Base-by-base conservation (phyloP, 2,888 invertebrate genomes). In the Mythimna pallens region DNA sequence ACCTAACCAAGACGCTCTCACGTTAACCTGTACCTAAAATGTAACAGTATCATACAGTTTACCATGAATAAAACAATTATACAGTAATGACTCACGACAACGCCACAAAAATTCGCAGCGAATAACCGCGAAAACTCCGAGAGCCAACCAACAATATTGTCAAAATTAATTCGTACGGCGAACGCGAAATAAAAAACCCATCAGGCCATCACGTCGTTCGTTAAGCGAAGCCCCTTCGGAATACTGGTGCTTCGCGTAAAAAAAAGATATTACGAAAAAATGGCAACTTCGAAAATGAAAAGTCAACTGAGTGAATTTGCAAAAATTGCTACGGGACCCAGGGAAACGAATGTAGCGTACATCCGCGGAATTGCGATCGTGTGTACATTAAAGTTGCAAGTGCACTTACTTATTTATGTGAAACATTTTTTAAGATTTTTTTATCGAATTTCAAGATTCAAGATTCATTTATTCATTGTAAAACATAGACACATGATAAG, bases 241-340 rank as follows among this genome's bases (percentile, higher is more conserved):
- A 72, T 73, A 76, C 82, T 72, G 80, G 83, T 72, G 82, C 71
- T 76, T 59, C 66, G 77, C 71, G 80, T 40, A 72, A 78, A 84
- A 86, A 86, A 88, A 86, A 89, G 64, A 85, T 75, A 76, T 74
- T 73, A 76, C 40, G 55, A 84, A 85, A 83, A 81, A 82, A 76
- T 70, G 71, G 66, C 75, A 87, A 88, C 85, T 89, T 86, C 76
- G 85, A 85, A 88, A 90, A 90, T 89, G 90, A 89, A 91, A 89
- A 90, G 87, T 89, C 90, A 91, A 92, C 92, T 82, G 89, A 89
- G 89, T 89, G 88, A 92, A 93, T 93, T 93, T 91, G 89, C 86
- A 88, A 91, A 93, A 92, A 94, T 92, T 93, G 93, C 88, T 89
- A 57, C 86, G 93, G 92, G 92, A 88, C 88, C 83, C n/a, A 71